phyloP scores from a whole-genome alignment of 2,888 invertebrate species.

The Pterostichus madidus region DNA sequence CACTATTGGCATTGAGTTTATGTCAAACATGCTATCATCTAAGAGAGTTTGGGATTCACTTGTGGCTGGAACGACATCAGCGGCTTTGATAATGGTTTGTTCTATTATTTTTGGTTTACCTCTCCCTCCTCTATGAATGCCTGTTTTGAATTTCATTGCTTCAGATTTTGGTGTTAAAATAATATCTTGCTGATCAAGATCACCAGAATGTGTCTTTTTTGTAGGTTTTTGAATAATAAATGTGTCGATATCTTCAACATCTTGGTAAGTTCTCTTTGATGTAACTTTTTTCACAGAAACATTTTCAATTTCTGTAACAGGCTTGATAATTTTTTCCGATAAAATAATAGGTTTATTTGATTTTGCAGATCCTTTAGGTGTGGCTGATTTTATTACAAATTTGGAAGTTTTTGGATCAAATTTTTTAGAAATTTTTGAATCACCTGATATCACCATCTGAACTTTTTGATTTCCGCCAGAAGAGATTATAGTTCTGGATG shows the following conservation, averaged over 20 bases:
- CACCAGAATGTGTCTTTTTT: constrained; percentile 68
- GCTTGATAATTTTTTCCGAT: constrained; percentile 75
- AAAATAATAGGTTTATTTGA: constrained; percentile 74
- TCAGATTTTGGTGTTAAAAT: constrained; percentile 61
- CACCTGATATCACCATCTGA: constrained; percentile 59
- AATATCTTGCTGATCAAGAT: constrained; percentile 56
- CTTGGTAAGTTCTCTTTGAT: constrained; percentile 72
- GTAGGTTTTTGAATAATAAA: constrained; percentile 75
- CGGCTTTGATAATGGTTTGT: constrained; percentile 76
- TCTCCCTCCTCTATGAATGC: constrained; percentile 66
- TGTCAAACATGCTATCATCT: constrained; percentile 82
- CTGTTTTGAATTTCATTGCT: constrained; percentile 58
- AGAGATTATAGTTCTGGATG: constrained; percentile 12
- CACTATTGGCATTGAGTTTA: constrained; percentile 88
- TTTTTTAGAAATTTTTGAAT: constrained; percentile 67
- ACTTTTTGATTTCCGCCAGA: constrained; percentile 59
- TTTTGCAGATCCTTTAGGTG: constrained; percentile 66
- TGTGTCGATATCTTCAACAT: constrained; percentile 75
- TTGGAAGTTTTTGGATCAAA: constrained; percentile 68
- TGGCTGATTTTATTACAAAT: constrained; percentile 68
- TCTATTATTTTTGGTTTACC: constrained; percentile 76
- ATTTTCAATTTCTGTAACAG: constrained; percentile 70
- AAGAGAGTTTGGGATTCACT: constrained; percentile 68
- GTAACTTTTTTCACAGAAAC: constrained; percentile 73
- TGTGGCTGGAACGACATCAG: constrained; percentile 72